Conservation (phyloP, 23 tunicate genomes). For the Trididemnum miniatum region DNA sequence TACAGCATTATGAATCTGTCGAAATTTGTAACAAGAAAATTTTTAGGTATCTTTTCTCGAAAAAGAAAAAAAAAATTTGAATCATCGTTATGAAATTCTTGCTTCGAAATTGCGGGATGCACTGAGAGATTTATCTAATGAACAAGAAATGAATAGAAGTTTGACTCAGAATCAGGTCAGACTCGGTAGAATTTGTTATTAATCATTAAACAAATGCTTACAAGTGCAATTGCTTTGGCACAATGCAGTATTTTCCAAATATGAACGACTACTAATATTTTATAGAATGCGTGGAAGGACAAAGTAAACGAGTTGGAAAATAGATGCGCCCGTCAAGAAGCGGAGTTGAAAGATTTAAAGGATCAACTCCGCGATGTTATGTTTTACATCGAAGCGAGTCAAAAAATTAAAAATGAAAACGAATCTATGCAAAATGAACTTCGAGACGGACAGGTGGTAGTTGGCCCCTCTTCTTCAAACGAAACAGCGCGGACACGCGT, state of each 20-base stretch:
- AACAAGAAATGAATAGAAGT: conserved; percentile 77
- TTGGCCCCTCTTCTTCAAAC: conserved; percentile 39
- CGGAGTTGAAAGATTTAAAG: conserved; percentile 58
- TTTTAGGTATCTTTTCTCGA: conserved; percentile 15
- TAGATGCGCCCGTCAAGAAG: conserved; percentile 32
- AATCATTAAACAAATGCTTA: no score
- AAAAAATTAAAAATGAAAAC: conserved; percentile 60
- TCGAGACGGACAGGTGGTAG: conserved; percentile 58
- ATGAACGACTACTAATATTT: no score
- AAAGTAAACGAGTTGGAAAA: conserved; percentile 60
- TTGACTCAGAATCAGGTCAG: conserved; percentile 70
- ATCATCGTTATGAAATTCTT: conserved; percentile 43
- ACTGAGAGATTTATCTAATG: conserved; percentile 53
- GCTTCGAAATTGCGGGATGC: conserved; percentile 35
- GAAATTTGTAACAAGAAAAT: no score
- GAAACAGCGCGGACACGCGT: background rate
- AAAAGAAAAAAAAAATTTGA: conserved; percentile 51
- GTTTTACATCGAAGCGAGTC: conserved; percentile 90
- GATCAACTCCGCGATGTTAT: conserved; percentile 92
- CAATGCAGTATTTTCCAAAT: no score
- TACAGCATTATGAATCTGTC: no score
- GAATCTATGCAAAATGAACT: conserved; percentile 53
- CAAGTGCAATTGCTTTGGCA: no score
- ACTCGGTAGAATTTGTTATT: no score
- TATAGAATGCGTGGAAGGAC: conserved; percentile 60